Conservation (phyloP, 2,888 invertebrate species). For the Incurvaria masculella region DNA sequence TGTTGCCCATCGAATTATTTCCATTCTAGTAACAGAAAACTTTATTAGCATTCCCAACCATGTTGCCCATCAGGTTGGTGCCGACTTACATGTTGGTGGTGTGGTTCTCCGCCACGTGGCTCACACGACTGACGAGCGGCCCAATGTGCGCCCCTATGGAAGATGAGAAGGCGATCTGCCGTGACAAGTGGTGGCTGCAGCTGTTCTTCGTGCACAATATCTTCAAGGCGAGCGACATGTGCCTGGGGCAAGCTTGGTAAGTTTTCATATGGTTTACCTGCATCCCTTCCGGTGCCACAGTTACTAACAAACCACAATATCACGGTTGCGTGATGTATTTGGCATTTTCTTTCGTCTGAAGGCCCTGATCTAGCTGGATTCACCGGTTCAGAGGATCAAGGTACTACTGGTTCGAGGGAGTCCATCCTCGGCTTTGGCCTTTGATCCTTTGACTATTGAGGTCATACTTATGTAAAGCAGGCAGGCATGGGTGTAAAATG, state of each 20-base stretch:
- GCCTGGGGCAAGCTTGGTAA: constrained; percentile 40
- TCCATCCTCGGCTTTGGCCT: neutral
- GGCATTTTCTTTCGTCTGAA: neutral
- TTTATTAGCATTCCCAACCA: no score
- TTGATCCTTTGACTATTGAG: no score
- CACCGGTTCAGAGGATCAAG: neutral
- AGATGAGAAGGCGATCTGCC: constrained; percentile 31
- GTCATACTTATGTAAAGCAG: no score
- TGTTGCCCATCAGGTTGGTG: constrained; percentile 30
- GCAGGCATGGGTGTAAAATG: no score
- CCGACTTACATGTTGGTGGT: constrained; percentile 37
- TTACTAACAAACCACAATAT: neutral
- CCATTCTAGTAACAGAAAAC: no score
- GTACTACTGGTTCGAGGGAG: neutral
- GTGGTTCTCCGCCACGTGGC: constrained; percentile 32
- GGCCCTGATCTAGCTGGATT: neutral
- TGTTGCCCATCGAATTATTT: neutral
- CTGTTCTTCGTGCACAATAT: constrained; percentile 47
- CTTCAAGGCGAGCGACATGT: constrained; percentile 27
- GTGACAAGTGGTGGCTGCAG: constrained; percentile 48
- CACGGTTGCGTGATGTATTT: neutral
- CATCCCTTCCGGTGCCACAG: neutral
- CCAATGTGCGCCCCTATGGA: constrained; percentile 38
- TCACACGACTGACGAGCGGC: constrained; percentile 31
- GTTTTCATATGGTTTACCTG: constrained; percentile 9